A percentile compares a stretch with the other conserved stretches of the same genome.
phyloP scores from a whole-genome alignment of 2,888 invertebrate genomes.

The Trachelus iudaicus region DNA sequence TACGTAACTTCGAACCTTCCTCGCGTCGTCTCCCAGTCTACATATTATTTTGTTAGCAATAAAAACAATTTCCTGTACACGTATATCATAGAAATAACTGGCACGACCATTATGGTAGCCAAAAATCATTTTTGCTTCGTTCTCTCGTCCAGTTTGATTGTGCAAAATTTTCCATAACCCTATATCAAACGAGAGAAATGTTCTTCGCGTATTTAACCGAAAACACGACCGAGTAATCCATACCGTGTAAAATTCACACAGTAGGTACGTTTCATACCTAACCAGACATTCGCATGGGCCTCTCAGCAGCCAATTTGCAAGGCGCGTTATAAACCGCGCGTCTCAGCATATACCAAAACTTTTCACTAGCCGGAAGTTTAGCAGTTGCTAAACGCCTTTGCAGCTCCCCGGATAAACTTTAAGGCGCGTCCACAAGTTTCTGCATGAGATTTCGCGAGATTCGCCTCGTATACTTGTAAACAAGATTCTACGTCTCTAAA shows the following conservation, averaged over 20 bases:
- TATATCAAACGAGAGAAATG: not conserved
- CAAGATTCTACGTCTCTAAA: constrained; percentile 14
- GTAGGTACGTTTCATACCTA: not conserved
- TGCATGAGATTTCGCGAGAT: constrained; percentile 8
- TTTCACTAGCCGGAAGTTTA: constrained; percentile 9
- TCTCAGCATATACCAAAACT: not conserved
- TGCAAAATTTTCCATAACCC: not conserved
- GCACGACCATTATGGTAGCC: not conserved
- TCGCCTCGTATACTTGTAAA: constrained; percentile 6
- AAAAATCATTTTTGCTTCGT: not conserved
- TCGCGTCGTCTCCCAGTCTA: not conserved
- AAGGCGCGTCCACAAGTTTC: constrained; percentile 19
- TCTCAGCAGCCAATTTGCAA: not conserved
- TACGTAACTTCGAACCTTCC: not conserved
- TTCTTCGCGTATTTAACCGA: constrained; percentile 15
- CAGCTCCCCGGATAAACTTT: constrained; percentile 23
- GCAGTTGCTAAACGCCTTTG: constrained; percentile 27
- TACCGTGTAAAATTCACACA: not conserved
- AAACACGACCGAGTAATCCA: constrained; percentile 13
- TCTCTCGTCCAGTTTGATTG: not conserved
- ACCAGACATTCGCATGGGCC: not conserved
- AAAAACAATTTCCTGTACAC: not conserved
- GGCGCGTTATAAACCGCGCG: not conserved
- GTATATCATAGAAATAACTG: not conserved
- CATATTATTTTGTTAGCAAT: not conserved